These are phyloP conservation scores for Cavia porcellus DNA, from an alignment of 2,113 vertebrate species.

Conservation along the genomic window DNA sequence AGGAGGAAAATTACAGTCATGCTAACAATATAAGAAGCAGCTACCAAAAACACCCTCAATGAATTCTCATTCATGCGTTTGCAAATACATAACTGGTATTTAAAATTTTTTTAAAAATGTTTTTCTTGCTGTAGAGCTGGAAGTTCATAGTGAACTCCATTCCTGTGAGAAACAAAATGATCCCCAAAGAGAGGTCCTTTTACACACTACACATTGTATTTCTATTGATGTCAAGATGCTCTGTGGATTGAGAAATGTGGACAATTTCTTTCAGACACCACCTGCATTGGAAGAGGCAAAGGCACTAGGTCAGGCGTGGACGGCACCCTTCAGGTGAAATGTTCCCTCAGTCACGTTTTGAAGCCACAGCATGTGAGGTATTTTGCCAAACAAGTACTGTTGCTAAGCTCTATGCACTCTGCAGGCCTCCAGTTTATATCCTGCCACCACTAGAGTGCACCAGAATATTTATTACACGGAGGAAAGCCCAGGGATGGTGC, in stretches of 20 bases:
- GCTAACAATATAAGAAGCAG: background rate
- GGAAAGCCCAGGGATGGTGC: background rate
- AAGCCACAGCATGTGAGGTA: background rate
- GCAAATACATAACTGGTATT: background rate
- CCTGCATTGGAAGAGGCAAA: background rate
- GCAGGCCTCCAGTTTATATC: slow-evolving; percentile 51
- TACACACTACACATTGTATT: background rate
- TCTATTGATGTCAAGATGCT: background rate
- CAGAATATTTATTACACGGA: slow-evolving; percentile 84
- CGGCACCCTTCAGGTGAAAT: background rate
- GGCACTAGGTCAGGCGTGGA: too few species aligned
- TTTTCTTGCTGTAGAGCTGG: background rate
- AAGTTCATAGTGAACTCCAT: background rate
- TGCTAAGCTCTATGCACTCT: background rate
- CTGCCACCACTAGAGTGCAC: slow-evolving; percentile 90
- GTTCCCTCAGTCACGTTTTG: background rate
- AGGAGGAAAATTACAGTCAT: background rate
- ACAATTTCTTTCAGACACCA: background rate
- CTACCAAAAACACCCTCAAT: background rate
- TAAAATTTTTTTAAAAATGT: background rate
- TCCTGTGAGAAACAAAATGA: slow-evolving; percentile 26
- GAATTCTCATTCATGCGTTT: background rate
- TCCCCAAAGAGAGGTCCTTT: background rate
- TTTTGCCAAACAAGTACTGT: background rate
- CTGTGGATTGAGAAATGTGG: background rate